Base-by-base conservation (phyloP, 2,113 vertebrate species). In the Gopherus flavomarginatus region DNA sequence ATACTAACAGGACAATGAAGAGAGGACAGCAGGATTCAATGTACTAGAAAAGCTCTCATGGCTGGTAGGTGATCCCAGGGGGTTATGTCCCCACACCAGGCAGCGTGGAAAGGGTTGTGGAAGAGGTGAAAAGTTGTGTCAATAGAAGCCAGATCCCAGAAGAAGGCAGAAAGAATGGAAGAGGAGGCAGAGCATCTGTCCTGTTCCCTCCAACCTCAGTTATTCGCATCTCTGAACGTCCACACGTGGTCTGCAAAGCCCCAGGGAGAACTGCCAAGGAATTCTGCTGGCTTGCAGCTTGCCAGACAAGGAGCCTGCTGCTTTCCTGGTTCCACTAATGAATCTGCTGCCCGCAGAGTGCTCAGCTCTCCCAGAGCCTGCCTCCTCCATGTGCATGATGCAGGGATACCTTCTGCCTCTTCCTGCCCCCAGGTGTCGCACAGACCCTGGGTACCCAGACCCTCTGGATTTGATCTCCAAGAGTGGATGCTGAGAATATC, bases 261-360 rank as follows among this genome's bases (percentile, higher is more conserved):
- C 16, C 4, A 16, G 87, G 29, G 35, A 75, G 44, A 75, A 24
- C 49, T 12, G 57, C 24, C 52, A 29, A 47, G 81, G 22, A 90
- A 44, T 0, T 50, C 24, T 0, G 2, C 11, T 2, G 5, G 50
- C 57, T 49, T 29, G 3, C 0, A 1, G 21, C 44, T 35, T 26
- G 2, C 38, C 47, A 0, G 11, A 13, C 56, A 56, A 8, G 50
- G 26, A 79, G 50, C 56, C 1, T 8, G 7, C 14, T 8, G 35
- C 35, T 72, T 22, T 35, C 65, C 19, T 72, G 5, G 35, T 38
- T 17, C 17, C 62, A n/a, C n/a, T n/a, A 19, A n/a, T 69, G 17
- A 35, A 21, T 17, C n/a, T 22, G 0, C 13, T 11, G 27, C 26
- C 35, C 85, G 6, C 57, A 69, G 8, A 83, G 21, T 16, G 29